phyloP scores from a whole-genome alignment of 2,888 invertebrate species.

The Nomada goodeniana region DNA sequence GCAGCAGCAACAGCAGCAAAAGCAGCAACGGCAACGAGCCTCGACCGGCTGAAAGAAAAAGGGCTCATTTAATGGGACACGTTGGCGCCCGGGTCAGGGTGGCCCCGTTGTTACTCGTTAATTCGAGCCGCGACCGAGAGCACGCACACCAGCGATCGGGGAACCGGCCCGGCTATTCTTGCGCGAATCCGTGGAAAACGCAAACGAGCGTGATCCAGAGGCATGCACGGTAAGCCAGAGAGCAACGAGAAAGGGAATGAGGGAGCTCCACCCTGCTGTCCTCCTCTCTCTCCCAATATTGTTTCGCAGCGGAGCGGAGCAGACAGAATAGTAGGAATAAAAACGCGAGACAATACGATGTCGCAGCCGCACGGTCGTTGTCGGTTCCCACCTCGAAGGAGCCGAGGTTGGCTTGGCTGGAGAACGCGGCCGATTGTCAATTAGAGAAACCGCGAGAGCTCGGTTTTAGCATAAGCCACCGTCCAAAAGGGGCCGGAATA shows the following conservation, averaged over 20 bases:
- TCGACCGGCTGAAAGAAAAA: constrained; percentile 34
- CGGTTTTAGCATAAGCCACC: constrained; percentile 78
- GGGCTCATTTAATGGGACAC: constrained; percentile 76
- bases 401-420: constrained; percentile 21
- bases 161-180: constrained; percentile 29
- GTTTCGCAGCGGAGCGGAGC: background rate
- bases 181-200: constrained; percentile 59
- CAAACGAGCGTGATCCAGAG: constrained; percentile 54
- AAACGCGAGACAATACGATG: constrained; percentile 83
- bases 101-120: constrained; percentile 75
- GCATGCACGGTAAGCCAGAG: constrained; percentile 45
- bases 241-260: constrained; percentile 25
- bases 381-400: constrained; percentile 81
- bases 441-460: constrained; percentile 82
- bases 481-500: constrained; percentile 33
- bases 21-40: constrained; percentile 2
- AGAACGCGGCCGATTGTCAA: constrained; percentile 80
- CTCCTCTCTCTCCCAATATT: background rate
- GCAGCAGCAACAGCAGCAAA: constrained; percentile 25
- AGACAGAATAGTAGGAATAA: constrained; percentile 73
- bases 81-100: constrained; percentile 74
- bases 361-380: constrained; percentile 80
- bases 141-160: constrained; percentile 42
- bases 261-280: background rate
- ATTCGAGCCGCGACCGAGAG: constrained; percentile 66